Evolutionary conservation across 2,797 vertebrate genomes (phyloP), one percentile per base, ranked within the genome.

Genomic region (Alectoris magna): DNA sequence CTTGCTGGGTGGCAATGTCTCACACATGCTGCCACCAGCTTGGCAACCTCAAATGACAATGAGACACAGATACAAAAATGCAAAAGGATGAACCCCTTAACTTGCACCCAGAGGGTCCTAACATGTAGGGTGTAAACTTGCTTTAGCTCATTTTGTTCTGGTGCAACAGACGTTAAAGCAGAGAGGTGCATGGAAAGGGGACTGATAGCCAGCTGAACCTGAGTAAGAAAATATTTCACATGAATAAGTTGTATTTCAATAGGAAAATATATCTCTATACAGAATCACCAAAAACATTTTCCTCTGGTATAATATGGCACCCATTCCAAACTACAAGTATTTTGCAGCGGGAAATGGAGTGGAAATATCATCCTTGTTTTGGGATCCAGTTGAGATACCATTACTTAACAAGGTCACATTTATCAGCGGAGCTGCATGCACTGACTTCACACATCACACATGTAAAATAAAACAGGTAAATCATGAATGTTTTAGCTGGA

Each of bases 181-280:
- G 64, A 26, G 86, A 93, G 67, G 82, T 62, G 68, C 29, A 1
- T 0, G 0, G 29, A 73, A 64, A 6, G 3, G 59, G 72, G 94
- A 93, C 88, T 93, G 84, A 90, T 2, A 71, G 90, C 48, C 67
- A 74, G 38, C 74, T 87, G 48, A 92, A 55, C 44, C 90, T 68
- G 9, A 84, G 64, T 68, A 68, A 73, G 43, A 56, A 86, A 88
- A 86, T 82, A 73, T 91, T 70, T 92, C 2, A 4, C 90, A 77
- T 94, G 86, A 90, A 81, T 96, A 84, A 85, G 80, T 88, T 68
- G 90, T 74, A 82, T 77, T 91, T 95, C 88, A 94, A 44, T 55
- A 71, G 88, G 91, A 96, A 96, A 94, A 96, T 84, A 93, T 91
- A 95, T 36, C 44, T 84, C 92, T 95, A 91, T 23, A 41, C 69